Evolutionary conservation across 2,113 vertebrate species (phyloP), one percentile per base, ranked within the genome.

Genomic region (Amphiprion percula): DNA sequence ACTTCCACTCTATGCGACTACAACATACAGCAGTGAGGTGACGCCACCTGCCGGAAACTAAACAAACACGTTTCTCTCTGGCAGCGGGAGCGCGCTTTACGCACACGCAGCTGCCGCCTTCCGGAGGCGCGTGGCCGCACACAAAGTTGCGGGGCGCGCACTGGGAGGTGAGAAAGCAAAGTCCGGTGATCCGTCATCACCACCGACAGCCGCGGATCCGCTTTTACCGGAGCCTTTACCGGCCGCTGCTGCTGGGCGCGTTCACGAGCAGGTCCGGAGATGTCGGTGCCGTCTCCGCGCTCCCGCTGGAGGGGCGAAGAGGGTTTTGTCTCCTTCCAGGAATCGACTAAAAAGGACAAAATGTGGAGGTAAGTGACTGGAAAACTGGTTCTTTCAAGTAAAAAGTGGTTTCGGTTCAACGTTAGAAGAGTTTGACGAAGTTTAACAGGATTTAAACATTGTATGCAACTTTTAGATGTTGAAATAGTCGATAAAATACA

Each of bases 201-300:
- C 59, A 46, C 50, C 33, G 19, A 30, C 54, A 46, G 59, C 75
- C 17, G 1, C 23, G 8, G 59, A 5, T 58, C 52, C 4, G 62
- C 11, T 61, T 19, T 16, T 16, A 49, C 47, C 15, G 33, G 17
- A 5, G 16, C 19, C 70, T 50, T 17, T 80, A 74, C 75, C 70
- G 28, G 62, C 49, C 26, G 56, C 28, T 59, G 67, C 67, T 8
- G 56, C 50, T 28, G n/a, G 53, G 93, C 90, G 93, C 93, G 90
- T 68, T 74, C 93, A 71, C 85, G 86, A 4, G 3, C 68, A 59
- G 69, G 62, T 80, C 78, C 77, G 91, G 90, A 77, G 92, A 91
- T 62, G 80, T 94, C 76, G 75, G 91, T 49, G 88, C 86, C 71
- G 80, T 93, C 91, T 92, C 93, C 92, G 87, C 88, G 84, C 76